These are phyloP conservation scores for Drosophila lacertosa DNA, from an alignment of 1,140 invertebrate genomes.

Conservation along the genomic window DNA sequence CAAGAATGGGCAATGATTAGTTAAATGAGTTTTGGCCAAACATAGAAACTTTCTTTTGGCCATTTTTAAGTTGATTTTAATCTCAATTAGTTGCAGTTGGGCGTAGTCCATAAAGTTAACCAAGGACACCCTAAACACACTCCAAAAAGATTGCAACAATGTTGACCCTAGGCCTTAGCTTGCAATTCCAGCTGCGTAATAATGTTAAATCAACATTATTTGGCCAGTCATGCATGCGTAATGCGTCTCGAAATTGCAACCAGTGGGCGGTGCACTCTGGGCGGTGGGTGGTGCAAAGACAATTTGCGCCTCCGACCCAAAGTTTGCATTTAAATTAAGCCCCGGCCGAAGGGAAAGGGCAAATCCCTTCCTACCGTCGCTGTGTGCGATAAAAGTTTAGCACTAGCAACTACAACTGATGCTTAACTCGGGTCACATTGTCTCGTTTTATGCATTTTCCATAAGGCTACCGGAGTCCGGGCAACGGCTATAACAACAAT, in stretches of 20 bases:
- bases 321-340: constrained; percentile 80
- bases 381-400: constrained; percentile 71
- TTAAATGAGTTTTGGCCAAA: not conserved
- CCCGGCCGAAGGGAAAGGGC: too few relatives aligned
- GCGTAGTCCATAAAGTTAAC: not conserved
- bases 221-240: constrained; percentile 82
- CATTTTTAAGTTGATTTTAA: not conserved
- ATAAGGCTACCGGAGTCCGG: constrained; percentile 59
- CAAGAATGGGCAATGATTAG: constrained; percentile 27
- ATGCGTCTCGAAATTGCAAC: constrained; percentile 77
- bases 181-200: constrained; percentile 53
- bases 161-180: constrained; percentile 50
- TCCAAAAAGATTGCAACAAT: constrained; percentile 34
- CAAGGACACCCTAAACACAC: not conserved
- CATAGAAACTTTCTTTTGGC: not conserved
- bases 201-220: constrained; percentile 84
- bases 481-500: constrained; percentile 58
- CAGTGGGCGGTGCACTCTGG: constrained; percentile 16
- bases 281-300: constrained; percentile 52
- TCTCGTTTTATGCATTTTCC: constrained; percentile 75
- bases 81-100: not conserved
- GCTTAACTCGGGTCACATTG: constrained; percentile 42
- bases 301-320: constrained; percentile 58
- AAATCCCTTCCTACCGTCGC: too few relatives aligned
- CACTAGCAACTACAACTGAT: constrained; percentile 35